Base-by-base conservation (phyloP, 2,113 vertebrate genomes). In the Sturnus vulgaris region DNA sequence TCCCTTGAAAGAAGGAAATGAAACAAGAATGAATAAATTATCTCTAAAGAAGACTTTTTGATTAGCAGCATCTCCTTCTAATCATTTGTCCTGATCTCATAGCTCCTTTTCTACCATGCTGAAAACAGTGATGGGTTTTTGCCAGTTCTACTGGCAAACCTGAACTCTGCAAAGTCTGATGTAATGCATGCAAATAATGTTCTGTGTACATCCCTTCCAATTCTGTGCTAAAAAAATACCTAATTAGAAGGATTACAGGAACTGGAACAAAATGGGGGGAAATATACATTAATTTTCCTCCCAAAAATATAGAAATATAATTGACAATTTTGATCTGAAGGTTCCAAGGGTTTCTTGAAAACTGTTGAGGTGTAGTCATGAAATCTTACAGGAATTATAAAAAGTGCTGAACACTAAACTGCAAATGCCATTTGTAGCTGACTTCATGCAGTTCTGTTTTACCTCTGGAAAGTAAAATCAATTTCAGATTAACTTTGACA, bases 401-500 rank as follows among this genome's bases (percentile, higher is more conserved):
- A 64, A 90, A 89, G 35, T 69, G 64, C 77, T 93, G 92, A 88
- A 56, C 46, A 9, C 59, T 72, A 46, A 47, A 91, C 33, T 49
- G 44, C 24, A 30, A 85, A 49, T 66, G 24, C 27, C 27, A 40
- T 92, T 92, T 76, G 75, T 87, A 76, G 81, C 88, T 95, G 91
- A 87, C 37, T 86, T 78, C 21, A 9, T 68, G 68, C 76, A 66
- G 55, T 57, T 94, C 16, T 85, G 42, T 56, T 90, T 95, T 93
- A 95, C 61, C 47, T 82, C 47, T 85, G 55, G 84, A 89, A 94
- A 82, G 77, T n/a, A 91, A 96, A 94, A 95, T 90, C 73, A 77
- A 82, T 95, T 91, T 82, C 82, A 86, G 90, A 93, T 96, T 78
- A 95, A 79, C 70, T 92, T 86, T 87, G 82, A 82, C 61, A 76